Evolutionary conservation across 2,888 invertebrate species (phyloP), one percentile per base, ranked within the genome.

Genomic region (Tryphoninae sp.): DNA sequence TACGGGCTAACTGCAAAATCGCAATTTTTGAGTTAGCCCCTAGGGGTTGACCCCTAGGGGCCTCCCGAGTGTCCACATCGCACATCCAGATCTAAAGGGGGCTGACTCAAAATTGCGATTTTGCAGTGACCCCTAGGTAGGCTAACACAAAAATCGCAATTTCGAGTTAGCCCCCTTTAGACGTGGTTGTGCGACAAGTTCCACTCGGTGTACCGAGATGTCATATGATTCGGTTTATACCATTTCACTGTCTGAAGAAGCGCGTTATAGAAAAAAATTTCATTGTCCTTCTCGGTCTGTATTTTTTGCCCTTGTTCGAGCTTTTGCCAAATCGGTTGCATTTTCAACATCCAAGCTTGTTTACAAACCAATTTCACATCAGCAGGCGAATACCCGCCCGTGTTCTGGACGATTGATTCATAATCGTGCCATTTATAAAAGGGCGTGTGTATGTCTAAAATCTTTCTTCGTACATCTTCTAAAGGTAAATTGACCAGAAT

Each of bases 331-430:
- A 95, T 93, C 87, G 95, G 95, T 88, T 97, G 93, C 26, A 98
- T 94, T 33, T 95, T 94, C 40, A 94, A 93, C 97, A 98, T 98
- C 77, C 96, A 95, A 0, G 97, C 96, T 93, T 98, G 98, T 91
- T 98, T 98, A 90, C 97, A 97, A 42, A 97, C 95, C 84, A 96
- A 92, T 87, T 96, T 96, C 67, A 98, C 94, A 89, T 98, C 98
- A 11, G 97, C 97, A 0, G 98, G 97, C 0, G 98, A 97, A 90
- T 97, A 98, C 2, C 96, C 95, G 13, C 1, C 19, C 19, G 19
- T 19, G 0, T 19, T 19, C 19, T 19, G 19, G 19, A 19, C 1
- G 19, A 19, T 19, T 19, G 19, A 19, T 19, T 19, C 19, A 19
- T 19, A 19, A 19, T 1, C 19, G 1, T 19, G 19, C 19, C 19